phyloP scores from a whole-genome alignment of 2,113 vertebrate genomes.

The Colossoma macropomum region DNA sequence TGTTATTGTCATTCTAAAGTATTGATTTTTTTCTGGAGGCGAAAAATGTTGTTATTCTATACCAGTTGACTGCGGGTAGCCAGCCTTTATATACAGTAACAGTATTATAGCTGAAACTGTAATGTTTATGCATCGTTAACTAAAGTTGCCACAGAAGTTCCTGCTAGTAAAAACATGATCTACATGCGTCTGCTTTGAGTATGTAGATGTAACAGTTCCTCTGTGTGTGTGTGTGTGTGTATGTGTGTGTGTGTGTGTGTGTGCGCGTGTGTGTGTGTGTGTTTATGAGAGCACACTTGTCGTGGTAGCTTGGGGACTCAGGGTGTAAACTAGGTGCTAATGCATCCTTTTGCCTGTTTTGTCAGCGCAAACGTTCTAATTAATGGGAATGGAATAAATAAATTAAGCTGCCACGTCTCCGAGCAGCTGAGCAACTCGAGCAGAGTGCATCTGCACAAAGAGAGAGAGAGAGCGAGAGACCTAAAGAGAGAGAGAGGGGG shows the following conservation, averaged over 20 bases:
- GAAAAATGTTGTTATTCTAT: too few relatives aligned
- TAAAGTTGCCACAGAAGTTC: not conserved
- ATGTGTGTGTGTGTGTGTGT: constrained; percentile 27
- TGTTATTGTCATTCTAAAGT: too few relatives aligned
- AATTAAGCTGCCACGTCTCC: constrained; percentile 64
- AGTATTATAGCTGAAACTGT: not conserved
- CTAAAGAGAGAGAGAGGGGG: constrained; percentile 50
- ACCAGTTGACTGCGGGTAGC: too few relatives aligned
- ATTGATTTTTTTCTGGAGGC: too few relatives aligned
- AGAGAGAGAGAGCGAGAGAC: constrained; percentile 8
- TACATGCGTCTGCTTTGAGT: constrained; percentile 22
- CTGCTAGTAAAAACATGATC: not conserved
- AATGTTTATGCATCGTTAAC: not conserved
- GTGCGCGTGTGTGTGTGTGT: too few relatives aligned
- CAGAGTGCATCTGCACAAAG: constrained; percentile 33
- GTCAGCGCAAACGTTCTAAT: constrained; percentile 71
- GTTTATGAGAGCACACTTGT: constrained; percentile 44
- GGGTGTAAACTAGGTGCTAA: constrained; percentile 74
- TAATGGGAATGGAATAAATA: constrained; percentile 72
- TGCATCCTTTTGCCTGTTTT: constrained; percentile 69
- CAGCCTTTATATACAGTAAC: too few relatives aligned
- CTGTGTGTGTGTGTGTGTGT: constrained; percentile 33
- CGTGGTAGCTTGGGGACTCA: constrained; percentile 58
- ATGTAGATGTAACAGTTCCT: constrained; percentile 16
- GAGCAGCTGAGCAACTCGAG: constrained; percentile 64